Evolutionary conservation across 2,797 vertebrate species (phyloP).

Genomic region (Denticeps clupeoides): DNA sequence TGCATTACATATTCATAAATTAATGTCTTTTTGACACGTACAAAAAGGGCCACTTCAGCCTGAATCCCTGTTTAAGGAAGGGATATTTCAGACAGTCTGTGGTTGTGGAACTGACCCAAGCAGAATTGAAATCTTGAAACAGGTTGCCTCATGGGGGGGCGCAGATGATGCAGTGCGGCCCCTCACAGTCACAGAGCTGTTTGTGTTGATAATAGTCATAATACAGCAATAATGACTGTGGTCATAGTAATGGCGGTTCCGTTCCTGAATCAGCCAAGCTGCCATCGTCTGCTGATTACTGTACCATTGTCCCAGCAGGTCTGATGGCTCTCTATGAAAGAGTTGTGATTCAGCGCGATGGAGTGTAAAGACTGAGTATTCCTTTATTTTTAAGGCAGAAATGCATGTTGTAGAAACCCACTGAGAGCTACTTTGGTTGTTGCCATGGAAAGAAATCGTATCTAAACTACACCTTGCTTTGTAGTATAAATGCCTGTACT

Average conservation of each 20-base stretch:
- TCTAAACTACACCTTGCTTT: too few relatives aligned
- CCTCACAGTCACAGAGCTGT: slow-evolving; percentile 42
- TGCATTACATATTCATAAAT: too few relatives aligned
- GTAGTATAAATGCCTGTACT: too few relatives aligned
- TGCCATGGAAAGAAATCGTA: too few relatives aligned
- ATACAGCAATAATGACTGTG: slow-evolving; percentile 47
- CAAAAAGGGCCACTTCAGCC: too few relatives aligned
- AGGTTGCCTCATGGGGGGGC: background rate
- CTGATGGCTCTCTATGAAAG: slow-evolving; percentile 17
- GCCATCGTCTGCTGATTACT: slow-evolving; percentile 23
- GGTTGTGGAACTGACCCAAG: background rate
- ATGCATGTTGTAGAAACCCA: too few relatives aligned
- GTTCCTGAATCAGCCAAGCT: background rate
- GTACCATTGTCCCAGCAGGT: slow-evolving; percentile 32
- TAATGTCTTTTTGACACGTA: too few relatives aligned
- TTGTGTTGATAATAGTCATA: slow-evolving; percentile 51
- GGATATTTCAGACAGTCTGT: too few relatives aligned
- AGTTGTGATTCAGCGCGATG: slow-evolving; percentile 22
- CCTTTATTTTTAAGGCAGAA: too few relatives aligned
- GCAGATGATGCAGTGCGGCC: background rate
- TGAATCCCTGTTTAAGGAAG: too few relatives aligned
- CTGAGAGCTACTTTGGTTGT: too few relatives aligned
- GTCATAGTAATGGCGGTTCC: slow-evolving; percentile 42
- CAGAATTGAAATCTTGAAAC: slow-evolving; percentile 1
- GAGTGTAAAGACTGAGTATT: slow-evolving; percentile 1